Evolutionary conservation across 2,797 vertebrate species (phyloP).

Genomic region (Potorous gilbertii): DNA sequence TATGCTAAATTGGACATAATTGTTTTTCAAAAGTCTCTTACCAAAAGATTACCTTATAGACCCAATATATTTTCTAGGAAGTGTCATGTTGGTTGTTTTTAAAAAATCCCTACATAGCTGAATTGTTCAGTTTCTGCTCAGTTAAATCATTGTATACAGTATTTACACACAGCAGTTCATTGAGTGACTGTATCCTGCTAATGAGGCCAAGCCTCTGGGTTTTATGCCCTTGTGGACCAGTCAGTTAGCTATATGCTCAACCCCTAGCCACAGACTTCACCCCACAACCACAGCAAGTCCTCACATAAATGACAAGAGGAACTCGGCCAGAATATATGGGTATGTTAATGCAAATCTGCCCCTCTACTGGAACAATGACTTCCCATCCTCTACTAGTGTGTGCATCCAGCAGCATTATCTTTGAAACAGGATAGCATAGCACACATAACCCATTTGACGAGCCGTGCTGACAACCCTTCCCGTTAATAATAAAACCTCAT

Average conservation of each 20-base stretch:
- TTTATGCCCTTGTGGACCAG: not conserved
- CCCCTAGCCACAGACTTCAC: not conserved
- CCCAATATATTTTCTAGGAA: not conserved
- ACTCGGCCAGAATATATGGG: not conserved
- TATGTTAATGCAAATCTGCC: not conserved
- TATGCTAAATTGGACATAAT: not conserved
- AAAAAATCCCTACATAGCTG: not conserved
- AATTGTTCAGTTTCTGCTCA: constrained; percentile 12
- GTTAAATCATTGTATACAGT: not conserved
- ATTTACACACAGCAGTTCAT: not conserved
- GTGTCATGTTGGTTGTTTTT: not conserved
- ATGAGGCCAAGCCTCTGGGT: not conserved
- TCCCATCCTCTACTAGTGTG: not conserved
- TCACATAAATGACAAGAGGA: not conserved
- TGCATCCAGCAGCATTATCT: not conserved
- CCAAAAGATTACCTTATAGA: not conserved
- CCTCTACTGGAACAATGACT: constrained; percentile 9
- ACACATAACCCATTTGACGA: not conserved
- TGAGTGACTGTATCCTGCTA: not conserved
- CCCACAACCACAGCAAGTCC: not conserved
- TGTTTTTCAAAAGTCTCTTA: constrained; percentile 20
- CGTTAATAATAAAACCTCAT: not conserved
- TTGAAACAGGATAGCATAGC: constrained; percentile 27
- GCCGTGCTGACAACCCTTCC: not conserved
- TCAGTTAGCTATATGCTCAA: not conserved